phyloP scores from a whole-genome alignment of 2,888 invertebrate genomes.

The Agrochola lota region DNA sequence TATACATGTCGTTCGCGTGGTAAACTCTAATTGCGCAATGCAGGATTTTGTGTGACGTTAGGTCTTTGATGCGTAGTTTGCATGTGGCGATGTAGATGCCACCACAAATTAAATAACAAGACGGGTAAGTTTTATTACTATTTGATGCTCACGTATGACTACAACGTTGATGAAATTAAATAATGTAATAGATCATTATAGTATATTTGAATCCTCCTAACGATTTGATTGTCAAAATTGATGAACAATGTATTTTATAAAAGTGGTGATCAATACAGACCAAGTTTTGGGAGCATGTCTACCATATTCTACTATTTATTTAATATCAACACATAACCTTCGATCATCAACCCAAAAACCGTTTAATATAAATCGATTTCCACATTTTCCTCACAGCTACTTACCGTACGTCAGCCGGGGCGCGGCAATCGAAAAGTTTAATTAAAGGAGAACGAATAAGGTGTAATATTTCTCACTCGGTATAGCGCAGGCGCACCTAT shows the following conservation, averaged over 20 bases:
- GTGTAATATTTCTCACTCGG: constrained; percentile 85
- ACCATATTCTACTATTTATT: neutral
- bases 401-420: constrained; percentile 71
- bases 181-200: neutral
- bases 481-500: constrained; percentile 64
- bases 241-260: neutral
- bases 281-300: neutral
- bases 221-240: neutral
- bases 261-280: neutral
- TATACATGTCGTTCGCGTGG: too few relatives aligned
- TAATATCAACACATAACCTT: neutral
- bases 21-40: too few relatives aligned
- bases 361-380: constrained; percentile 12
- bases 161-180: too few relatives aligned
- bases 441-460: constrained; percentile 88
- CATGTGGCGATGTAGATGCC: too few relatives aligned
- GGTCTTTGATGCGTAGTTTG: too few relatives aligned
- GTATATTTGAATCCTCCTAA: neutral
- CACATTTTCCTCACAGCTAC: constrained; percentile 54
- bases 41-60: too few relatives aligned
- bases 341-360: neutral
- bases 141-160: neutral
- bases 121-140: neutral
- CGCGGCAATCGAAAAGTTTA: constrained; percentile 84
- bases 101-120: neutral